These are phyloP conservation scores for Pionites leucogaster DNA, from an alignment of 2,113 vertebrate species.

Conservation along the genomic window DNA sequence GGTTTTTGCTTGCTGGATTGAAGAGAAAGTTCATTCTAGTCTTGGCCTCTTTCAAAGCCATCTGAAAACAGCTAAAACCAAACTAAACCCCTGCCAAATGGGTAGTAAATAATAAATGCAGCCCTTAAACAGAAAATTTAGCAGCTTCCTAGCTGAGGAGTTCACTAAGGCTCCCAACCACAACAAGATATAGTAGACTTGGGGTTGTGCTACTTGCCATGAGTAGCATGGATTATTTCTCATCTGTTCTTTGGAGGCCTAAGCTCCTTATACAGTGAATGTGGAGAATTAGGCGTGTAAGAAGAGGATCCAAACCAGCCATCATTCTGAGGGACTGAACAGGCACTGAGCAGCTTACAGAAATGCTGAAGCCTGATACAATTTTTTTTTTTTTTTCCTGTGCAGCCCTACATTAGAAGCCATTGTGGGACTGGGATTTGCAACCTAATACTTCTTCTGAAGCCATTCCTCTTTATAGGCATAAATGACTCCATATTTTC, in stretches of 20 bases:
- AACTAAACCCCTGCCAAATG: background rate
- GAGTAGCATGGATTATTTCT: background rate
- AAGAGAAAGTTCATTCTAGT: background rate
- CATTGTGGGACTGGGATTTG: background rate
- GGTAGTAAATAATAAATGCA: conserved; percentile 42
- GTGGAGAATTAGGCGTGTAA: background rate
- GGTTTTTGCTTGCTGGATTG: conserved; percentile 3
- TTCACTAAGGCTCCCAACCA: background rate
- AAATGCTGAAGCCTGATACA: background rate
- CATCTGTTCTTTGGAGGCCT: background rate
- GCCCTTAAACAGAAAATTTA: conserved; percentile 41
- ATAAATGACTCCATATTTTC: background rate
- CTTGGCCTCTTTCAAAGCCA: conserved; percentile 23
- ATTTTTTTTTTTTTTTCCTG: background rate
- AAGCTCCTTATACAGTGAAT: background rate
- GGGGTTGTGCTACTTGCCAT: background rate
- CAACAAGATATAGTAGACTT: background rate
- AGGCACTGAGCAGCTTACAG: background rate
- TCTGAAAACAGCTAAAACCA: conserved; percentile 8
- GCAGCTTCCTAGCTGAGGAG: conserved; percentile 3
- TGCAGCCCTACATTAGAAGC: background rate
- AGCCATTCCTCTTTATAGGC: background rate
- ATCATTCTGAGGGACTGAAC: background rate
- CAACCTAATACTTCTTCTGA: background rate
- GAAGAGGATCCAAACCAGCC: background rate